Percentiles rank a stretch among this genome's conserved stretches.
Conservation (phyloP, 2,113 vertebrate species). For the Phylloscopus trochiloides region DNA sequence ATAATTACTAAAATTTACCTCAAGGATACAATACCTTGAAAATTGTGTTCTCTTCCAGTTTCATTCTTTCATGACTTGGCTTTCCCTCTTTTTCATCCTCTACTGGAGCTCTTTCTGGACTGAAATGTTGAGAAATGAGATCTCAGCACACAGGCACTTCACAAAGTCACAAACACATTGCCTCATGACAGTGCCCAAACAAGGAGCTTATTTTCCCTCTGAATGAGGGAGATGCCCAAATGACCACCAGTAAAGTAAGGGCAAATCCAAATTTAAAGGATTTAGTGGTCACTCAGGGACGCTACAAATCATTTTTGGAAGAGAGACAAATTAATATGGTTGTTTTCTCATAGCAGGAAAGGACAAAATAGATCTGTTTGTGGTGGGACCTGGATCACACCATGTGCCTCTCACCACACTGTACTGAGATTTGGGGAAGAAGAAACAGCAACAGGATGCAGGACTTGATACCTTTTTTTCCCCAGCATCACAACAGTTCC, state of each 20-base stretch:
- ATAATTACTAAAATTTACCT: background rate
- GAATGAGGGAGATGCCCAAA: background rate
- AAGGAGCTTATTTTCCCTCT: background rate
- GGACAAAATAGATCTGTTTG: background rate
- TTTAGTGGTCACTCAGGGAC: background rate
- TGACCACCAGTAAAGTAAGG: background rate
- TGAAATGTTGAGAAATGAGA: conserved; percentile 24
- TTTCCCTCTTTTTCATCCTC: background rate
- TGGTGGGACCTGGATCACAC: background rate
- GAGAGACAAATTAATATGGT: background rate
- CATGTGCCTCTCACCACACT: background rate
- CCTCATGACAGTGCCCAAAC: background rate
- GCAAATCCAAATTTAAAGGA: background rate
- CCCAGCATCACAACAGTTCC: background rate
- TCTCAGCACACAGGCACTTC: background rate
- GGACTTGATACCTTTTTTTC: background rate
- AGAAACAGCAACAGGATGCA: background rate
- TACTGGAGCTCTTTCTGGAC: background rate
- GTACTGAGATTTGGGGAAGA: background rate
- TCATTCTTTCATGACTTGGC: background rate
- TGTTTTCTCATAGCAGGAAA: background rate
- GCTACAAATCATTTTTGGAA: background rate
- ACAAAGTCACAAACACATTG: background rate
- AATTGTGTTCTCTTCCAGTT: background rate
- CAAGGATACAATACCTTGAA: background rate